A percentile compares a stretch with the other conserved stretches of the same genome.
Evolutionary conservation across 2,888 invertebrate genomes (phyloP).

Genomic region (Brenthis daphne): DNA sequence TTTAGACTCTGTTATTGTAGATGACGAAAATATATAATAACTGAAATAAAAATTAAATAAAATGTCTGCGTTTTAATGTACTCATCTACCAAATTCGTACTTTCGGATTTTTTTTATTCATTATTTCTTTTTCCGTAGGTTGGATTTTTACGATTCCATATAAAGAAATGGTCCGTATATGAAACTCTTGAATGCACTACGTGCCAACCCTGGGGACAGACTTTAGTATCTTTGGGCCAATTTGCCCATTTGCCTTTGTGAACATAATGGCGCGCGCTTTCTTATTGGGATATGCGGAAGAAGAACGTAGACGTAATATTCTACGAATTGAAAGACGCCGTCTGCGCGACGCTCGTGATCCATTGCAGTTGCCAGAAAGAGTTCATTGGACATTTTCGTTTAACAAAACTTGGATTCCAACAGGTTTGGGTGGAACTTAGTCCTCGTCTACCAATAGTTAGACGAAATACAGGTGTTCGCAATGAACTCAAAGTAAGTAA

Average conservation of each 20-base stretch:
- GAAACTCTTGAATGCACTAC: too few relatives aligned
- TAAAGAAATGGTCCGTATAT: too few relatives aligned
- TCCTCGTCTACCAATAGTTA: background rate
- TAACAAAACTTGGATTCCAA: constrained; percentile 8
- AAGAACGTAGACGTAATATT: background rate
- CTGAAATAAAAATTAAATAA: too few relatives aligned
- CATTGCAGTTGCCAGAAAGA: constrained; percentile 21
- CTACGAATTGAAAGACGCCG: constrained; percentile 19
- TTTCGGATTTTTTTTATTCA: too few relatives aligned
- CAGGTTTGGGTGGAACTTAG: background rate
- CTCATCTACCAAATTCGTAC: too few relatives aligned
- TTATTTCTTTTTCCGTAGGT: too few relatives aligned
- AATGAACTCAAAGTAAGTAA: constrained; percentile 16
- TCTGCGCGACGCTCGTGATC: constrained; percentile 10
- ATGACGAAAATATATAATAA: too few relatives aligned
- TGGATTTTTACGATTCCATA: too few relatives aligned
- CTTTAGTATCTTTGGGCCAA: too few relatives aligned
- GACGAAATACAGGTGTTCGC: constrained; percentile 15
- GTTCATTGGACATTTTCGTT: constrained; percentile 11
- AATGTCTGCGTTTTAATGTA: too few relatives aligned
- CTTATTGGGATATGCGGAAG: constrained; percentile 4
- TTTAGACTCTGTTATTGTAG: too few relatives aligned
- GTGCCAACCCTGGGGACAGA: too few relatives aligned
- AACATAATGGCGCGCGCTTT: background rate
- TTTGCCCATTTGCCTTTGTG: background rate